Base-by-base conservation (phyloP, 2,888 invertebrate genomes). In the Philereme transversata region DNA sequence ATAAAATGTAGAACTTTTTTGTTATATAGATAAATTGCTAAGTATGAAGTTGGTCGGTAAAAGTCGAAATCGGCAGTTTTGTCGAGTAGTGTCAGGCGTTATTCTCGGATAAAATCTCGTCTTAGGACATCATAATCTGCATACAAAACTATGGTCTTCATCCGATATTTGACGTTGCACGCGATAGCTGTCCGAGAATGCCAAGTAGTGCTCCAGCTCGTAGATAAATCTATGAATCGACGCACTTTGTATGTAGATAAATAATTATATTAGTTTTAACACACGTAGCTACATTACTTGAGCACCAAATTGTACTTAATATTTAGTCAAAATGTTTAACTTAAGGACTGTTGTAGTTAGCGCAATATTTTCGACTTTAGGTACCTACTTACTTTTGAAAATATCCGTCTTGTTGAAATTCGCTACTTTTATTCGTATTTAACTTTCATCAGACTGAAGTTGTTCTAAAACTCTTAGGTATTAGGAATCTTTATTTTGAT, bases 241-340 rank as follows among this genome's bases (percentile, higher is more conserved):
- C 76, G 84, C 85, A 87, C 81, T 76, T 87, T 77, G 75, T 83
- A 83, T 88, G 87, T 90, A 89, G 89, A 86, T 90, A 89, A 89
- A 82, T 82, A 83, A 87, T 86, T 86, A 85, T 83, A 83, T 75
- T 87, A 88, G 83, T 84, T 82, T 83, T 86, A 83, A 85, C 51
- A 88, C 89, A 89, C 88, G 84, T 87, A 40, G 8, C 40, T 40
- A 88, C 86, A 86, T 88, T 84, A 88, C 85, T 89, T 88, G 91
- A 92, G 91, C 91, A 92, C 91, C 91, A 91, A 92, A 91, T 91
- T 87, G 91, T 92, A 92, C 91, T 92, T 92, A 91, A 89, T 90
- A 86, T 88, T 90, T 90, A 91, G 89, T 88, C 86, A 91, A 90
- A 90, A 88, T 88, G 81, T 90, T 87, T 85, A 74, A 77, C 52